A percentile compares a stretch with the other conserved stretches of the same genome.
phyloP scores from a whole-genome alignment of 2,888 invertebrate genomes.

The Bursaphelenchus okinawaensis region DNA sequence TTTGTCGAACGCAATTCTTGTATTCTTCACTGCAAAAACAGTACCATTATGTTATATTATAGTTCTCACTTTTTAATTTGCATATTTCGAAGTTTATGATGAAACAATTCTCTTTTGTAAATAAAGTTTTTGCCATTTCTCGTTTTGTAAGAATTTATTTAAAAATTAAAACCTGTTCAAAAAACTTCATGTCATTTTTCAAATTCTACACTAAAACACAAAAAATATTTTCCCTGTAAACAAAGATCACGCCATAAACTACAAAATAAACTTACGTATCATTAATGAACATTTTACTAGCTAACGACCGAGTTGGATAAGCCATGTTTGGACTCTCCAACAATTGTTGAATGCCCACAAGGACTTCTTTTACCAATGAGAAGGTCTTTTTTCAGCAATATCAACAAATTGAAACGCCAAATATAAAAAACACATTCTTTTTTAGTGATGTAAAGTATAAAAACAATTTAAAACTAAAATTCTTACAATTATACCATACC shows the following conservation, averaged over 20 bases:
- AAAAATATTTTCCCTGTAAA: too few relatives aligned
- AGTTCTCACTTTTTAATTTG: too few relatives aligned
- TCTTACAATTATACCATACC: too few relatives aligned
- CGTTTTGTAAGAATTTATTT: too few relatives aligned
- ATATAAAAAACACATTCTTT: neutral
- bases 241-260: too few relatives aligned
- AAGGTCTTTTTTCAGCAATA: constrained; percentile 75
- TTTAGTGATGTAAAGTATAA: neutral
- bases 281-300: constrained; percentile 91
- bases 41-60: too few relatives aligned
- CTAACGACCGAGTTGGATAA: constrained; percentile 98
- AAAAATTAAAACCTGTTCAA: too few relatives aligned
- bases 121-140: too few relatives aligned
- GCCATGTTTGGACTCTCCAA: constrained; percentile 95
- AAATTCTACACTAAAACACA: too few relatives aligned
- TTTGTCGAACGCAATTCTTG: constrained; percentile 88
- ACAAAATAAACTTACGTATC: constrained; percentile 32
- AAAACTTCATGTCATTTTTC: too few relatives aligned
- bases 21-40: constrained; percentile 80
- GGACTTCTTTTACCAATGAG: constrained; percentile 94
- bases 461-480: neutral
- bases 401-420: constrained; percentile 68
- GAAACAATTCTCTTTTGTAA: too few relatives aligned
- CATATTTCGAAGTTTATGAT: too few relatives aligned
- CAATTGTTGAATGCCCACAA: constrained; percentile 84